Base-by-base conservation (phyloP, 1,140 invertebrate genomes). In the Achroia grisella region DNA sequence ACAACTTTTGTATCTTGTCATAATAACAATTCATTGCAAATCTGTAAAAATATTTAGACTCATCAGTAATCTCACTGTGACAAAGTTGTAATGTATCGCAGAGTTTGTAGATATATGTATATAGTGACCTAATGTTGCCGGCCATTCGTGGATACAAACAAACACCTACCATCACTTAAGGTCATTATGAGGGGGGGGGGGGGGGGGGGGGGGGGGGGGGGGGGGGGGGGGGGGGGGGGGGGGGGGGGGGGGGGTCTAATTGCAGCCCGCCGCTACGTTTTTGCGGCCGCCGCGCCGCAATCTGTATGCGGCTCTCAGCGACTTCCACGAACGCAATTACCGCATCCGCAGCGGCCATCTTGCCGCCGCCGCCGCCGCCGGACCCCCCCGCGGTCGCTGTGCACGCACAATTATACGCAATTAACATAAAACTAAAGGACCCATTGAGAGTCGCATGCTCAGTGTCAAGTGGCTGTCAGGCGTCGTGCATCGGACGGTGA, bases 271-370 rank as follows among this genome's bases (percentile, higher is more conserved):
- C 39, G 56, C 55, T 64, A 62, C 62, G 66, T 61, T 62, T 67
- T 62, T 67, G 62, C 66, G 58, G 32, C 37, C 45, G 49, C 44
- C 42, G 43, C 46, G 61, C 59, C 34, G 59, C 57, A 65, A 62
- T 63, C 67, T 61, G 63, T 65, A 62, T 65, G 61, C 64, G 56
- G 52, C 52, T 44, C 42, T 50, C 53, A 51, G 48, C 42, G 61
- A 46, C 46, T 79, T 80, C 76, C 71, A 60, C 70, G 76, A 80
- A 80, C 48, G 61, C 65, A 71, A 80, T 81, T 78, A 81, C 62
- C 41, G 72, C 71, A 70, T 75, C 74, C 74, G 74, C 65, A 50
- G 63, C 69, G 55, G 76, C 74, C 74, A 78, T 78, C 60, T 80
- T 78, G 68, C 61, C 44, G 48, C 47, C 27, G 41, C 43, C 17